Base-by-base conservation (phyloP, 2,797 vertebrate genomes). In the Calcarius lapponicus region DNA sequence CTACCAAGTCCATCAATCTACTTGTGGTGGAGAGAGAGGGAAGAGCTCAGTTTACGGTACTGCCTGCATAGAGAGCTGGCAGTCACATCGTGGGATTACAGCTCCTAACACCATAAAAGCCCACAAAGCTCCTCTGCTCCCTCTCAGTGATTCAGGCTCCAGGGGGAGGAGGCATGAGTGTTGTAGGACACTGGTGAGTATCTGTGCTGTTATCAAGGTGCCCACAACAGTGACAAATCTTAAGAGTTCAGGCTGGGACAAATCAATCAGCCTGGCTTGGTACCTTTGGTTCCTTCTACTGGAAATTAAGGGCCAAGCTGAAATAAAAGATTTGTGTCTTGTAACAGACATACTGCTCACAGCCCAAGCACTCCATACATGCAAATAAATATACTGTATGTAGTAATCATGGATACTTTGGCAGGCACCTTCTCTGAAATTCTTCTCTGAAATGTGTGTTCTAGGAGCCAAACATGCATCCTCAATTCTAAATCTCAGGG, bases 41-140 rank as follows among this genome's bases (percentile, higher is more conserved):
- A 7, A 75, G 75, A 82, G 9, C 24, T 80, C 42, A 16, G 82
- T 85, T 64, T 82, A 32, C 79, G n/a, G 10, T 43, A 7, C 24
- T 71, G 38, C 25, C 56, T 78, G 48, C 56, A 54, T 2, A 34
- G 56, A 51, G 31, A 56, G 11, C 25, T 62, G 31, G 24, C 31
- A 54, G 61, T 32, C 11, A 0, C 2, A 2, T 64, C 10, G 1
- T 38, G 24, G 20, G 10, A 9, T 42, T 48, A 45, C 0, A 2
- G 21, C 13, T 74, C 20, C 22, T 32, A 60, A 26, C 0, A 0
- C 25, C 5, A 4, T 0, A 0, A 40, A 40, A 66, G 50, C 26
- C 26, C 17, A 28, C 5, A 20, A 42, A 64, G 32, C 28, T 87
- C 88, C 51, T 82, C 61, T 81, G 45, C 60, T 67, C 20, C 48